Percentiles rank a stretch among this genome's conserved stretches.
These are phyloP conservation scores for Dryas iulia DNA, from an alignment of 1,140 invertebrate species.

Conservation along the genomic window DNA sequence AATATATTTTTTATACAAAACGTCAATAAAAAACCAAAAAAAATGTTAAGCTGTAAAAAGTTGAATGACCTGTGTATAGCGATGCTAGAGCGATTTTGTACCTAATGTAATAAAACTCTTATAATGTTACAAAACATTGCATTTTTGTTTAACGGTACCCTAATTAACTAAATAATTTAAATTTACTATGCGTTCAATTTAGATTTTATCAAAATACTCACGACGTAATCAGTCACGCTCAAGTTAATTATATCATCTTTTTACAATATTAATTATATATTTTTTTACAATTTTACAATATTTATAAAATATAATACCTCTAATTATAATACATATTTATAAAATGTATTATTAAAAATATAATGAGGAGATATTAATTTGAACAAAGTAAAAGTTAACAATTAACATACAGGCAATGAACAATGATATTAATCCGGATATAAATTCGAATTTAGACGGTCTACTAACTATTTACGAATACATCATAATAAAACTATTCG, in stretches of 20 bases:
- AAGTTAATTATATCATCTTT: background rate
- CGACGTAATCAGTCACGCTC: background rate
- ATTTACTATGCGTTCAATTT: background rate
- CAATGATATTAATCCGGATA: too few relatives aligned
- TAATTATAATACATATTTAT: too few relatives aligned
- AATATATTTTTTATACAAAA: conserved; percentile 74
- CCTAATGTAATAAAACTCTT: conserved; percentile 29
- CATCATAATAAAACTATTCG: too few relatives aligned
- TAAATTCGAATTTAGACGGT: too few relatives aligned
- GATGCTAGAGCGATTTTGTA: conserved; percentile 41
- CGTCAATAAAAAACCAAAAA: conserved; percentile 63
- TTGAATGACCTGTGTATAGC: conserved; percentile 67
- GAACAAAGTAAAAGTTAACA: too few relatives aligned
- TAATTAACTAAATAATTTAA: background rate
- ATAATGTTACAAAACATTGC: conserved; percentile 27
- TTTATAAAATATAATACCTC: background rate
- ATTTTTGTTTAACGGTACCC: conserved; percentile 1
- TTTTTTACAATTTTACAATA: background rate
- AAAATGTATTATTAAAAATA: too few relatives aligned
- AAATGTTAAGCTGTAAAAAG: conserved; percentile 71
- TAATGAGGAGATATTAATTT: too few relatives aligned
- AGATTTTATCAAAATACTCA: background rate
- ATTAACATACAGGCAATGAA: too few relatives aligned
- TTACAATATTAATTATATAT: too few relatives aligned
- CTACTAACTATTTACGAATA: too few relatives aligned